Conservation (phyloP, 92 coral and sea anemone genomes). For the Palythoa heliodiscus region DNA sequence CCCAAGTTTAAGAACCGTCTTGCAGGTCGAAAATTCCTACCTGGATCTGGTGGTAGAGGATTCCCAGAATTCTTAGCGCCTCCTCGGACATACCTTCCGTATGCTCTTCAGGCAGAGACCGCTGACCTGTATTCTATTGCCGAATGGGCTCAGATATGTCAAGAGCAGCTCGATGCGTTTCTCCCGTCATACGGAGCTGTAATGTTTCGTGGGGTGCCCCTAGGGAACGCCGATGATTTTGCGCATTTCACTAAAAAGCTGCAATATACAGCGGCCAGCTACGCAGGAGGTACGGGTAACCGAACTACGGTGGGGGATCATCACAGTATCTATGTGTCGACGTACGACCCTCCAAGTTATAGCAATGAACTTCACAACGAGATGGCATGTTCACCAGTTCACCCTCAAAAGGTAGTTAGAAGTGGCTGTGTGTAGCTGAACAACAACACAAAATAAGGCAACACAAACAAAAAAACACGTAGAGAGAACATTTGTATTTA, state of each 20-base stretch:
- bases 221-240: too few relatives aligned
- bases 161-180: not conserved
- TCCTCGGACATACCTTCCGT: slow-evolving; percentile 66
- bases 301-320: slow-evolving; percentile 56
- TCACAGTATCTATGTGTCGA: slow-evolving; percentile 63
- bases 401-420: slow-evolving; percentile 69
- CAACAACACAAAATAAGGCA: too few relatives aligned
- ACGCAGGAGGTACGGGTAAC: slow-evolving; percentile 83
- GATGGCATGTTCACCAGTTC: slow-evolving; percentile 82
- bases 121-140: slow-evolving; percentile 47
- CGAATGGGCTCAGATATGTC: too few relatives aligned
- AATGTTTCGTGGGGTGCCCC: slow-evolving; percentile 7
- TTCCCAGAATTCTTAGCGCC: slow-evolving; percentile 74
- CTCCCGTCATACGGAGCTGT: slow-evolving; percentile 54
- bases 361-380: slow-evolving; percentile 83
- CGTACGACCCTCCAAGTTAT: slow-evolving; percentile 72
- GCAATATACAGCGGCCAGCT: slow-evolving; percentile 45
- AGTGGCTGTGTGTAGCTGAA: too few relatives aligned
- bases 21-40: slow-evolving; percentile 71
- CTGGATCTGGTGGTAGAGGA: slow-evolving; percentile 69
- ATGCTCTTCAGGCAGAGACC: slow-evolving; percentile 55
- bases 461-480: too few relatives aligned
- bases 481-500: too few relatives aligned
- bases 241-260: too few relatives aligned
- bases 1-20: slow-evolving; percentile 60